Evolutionary conservation across 2,113 vertebrate genomes (phyloP).

Genomic region (Pavo muticus): DNA sequence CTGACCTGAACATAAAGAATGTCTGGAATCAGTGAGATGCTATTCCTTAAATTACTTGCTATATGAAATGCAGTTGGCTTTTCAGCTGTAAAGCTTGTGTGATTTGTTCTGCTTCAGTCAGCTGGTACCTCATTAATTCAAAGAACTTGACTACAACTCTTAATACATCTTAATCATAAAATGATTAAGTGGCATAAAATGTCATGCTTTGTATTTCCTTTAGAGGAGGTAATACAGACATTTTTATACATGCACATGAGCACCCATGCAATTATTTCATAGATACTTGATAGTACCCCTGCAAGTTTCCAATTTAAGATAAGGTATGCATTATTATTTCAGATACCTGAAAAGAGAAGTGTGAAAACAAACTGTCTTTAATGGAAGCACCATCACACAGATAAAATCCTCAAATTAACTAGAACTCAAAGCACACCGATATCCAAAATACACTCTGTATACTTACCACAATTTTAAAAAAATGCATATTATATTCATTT

Average conservation of each 20-base stretch:
- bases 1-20: neutral
- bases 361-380: neutral
- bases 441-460: neutral
- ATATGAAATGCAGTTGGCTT: neutral
- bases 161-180: neutral
- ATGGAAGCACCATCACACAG: neutral
- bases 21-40: neutral
- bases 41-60: conserved; percentile 3
- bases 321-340: neutral
- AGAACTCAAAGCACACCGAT: neutral
- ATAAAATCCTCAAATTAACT: neutral
- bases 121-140: neutral
- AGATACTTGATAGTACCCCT: neutral
- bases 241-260: neutral
- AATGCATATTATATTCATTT: neutral
- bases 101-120: neutral
- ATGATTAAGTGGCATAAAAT: neutral
- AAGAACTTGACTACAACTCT: neutral
- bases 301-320: neutral
- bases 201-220: neutral
- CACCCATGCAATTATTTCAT: neutral
- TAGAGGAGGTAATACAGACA: neutral
- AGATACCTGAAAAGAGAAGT: neutral
- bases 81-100: neutral
- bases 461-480: neutral